Evolutionary conservation across 2,113 vertebrate genomes (phyloP).

Genomic region (Ameiurus melas): DNA sequence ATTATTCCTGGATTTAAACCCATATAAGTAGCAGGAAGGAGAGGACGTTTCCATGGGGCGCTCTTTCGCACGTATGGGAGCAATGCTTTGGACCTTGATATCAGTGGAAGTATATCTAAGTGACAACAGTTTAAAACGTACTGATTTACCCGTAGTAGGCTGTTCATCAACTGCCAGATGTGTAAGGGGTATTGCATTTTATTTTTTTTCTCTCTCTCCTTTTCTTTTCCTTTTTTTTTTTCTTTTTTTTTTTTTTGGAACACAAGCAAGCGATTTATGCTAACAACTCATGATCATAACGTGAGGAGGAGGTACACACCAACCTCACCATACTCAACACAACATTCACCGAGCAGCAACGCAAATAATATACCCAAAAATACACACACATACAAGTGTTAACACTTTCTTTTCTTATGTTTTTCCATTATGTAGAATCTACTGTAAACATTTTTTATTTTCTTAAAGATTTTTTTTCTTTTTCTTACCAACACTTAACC

Average conservation of each 20-base stretch:
- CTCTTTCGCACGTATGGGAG: conserved; percentile 55
- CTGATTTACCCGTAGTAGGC: conserved; percentile 66
- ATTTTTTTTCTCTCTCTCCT: conserved; percentile 57
- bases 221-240: conserved; percentile 56
- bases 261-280: conserved; percentile 52
- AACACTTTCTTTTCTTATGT: conserved; percentile 43
- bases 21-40: conserved; percentile 49
- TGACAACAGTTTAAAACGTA: conserved; percentile 64
- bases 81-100: conserved; percentile 49
- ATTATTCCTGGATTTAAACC: conserved; percentile 54
- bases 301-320: conserved; percentile 70
- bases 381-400: conserved; percentile 53
- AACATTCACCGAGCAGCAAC: conserved; percentile 60
- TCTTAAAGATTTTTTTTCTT: conserved; percentile 71
- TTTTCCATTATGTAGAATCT: conserved; percentile 74
- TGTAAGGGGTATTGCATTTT: conserved; percentile 59
- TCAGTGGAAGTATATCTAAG: conserved; percentile 55
- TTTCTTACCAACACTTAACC: conserved; percentile 65
- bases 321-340: conserved; percentile 31
- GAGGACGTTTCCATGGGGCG: conserved; percentile 58
- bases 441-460: conserved; percentile 78
- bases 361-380: neutral
- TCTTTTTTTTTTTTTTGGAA: conserved; percentile 62
- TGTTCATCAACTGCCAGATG: conserved; percentile 67
- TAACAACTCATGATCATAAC: conserved; percentile 65